Percentiles rank a stretch among this genome's conserved stretches.
These are phyloP conservation scores for Remorina albescens DNA, from an alignment of 2,797 vertebrate species.

Conservation along the genomic window DNA sequence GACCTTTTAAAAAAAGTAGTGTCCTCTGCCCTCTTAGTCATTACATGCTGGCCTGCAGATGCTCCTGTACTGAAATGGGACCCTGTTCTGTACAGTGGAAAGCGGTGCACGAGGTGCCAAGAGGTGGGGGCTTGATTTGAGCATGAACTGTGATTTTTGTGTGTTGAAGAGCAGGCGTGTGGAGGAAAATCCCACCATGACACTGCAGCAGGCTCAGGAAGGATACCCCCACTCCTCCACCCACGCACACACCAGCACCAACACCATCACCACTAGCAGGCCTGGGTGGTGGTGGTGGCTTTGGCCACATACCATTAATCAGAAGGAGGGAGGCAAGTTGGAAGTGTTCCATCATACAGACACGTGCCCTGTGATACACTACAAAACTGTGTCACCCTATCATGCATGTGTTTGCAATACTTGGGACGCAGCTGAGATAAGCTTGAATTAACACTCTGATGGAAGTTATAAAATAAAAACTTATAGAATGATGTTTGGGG, in stretches of 20 bases:
- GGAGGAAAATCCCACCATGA: slow-evolving; percentile 77
- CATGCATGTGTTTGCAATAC: background rate
- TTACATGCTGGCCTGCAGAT: slow-evolving; percentile 60
- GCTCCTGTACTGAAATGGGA: slow-evolving; percentile 67
- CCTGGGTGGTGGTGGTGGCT: slow-evolving; percentile 57
- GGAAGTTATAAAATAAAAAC: background rate
- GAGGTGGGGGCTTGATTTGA: slow-evolving; percentile 66
- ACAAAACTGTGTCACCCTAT: background rate
- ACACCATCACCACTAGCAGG: slow-evolving; percentile 22
- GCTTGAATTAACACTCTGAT: background rate
- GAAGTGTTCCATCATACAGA: slow-evolving; percentile 61
- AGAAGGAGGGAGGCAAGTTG: slow-evolving; percentile 41
- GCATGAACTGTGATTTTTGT: slow-evolving; percentile 28
- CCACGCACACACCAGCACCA: too few species aligned
- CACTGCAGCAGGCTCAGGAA: slow-evolving; percentile 77
- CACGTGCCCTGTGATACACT: slow-evolving; percentile 48
- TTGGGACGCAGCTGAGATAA: background rate
- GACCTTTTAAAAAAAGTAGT: slow-evolving; percentile 65
- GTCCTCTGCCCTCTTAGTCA: slow-evolving; percentile 61
- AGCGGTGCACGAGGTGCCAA: slow-evolving; percentile 67
- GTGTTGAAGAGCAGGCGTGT: slow-evolving; percentile 46
- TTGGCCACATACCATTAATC: slow-evolving; percentile 68
- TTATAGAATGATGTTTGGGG: background rate
- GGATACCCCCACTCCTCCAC: slow-evolving; percentile 68
- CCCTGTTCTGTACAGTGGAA: slow-evolving; percentile 68